phyloP scores from a whole-genome alignment of 2,888 invertebrate genomes.

The Erebia ligea region DNA sequence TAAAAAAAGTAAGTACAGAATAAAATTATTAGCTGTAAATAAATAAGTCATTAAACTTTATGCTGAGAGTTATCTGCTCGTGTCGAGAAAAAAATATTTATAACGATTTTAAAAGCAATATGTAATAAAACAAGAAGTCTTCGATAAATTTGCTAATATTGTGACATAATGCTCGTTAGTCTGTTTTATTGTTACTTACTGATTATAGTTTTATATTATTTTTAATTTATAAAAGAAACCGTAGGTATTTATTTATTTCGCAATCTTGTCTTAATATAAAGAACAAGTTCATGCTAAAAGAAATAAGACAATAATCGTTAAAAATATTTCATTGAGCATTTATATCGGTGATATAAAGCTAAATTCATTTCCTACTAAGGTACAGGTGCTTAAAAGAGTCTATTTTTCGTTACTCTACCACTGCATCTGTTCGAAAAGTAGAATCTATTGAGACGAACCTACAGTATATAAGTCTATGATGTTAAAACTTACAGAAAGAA shows the following conservation, averaged over 20 bases:
- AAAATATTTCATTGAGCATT: too few relatives aligned
- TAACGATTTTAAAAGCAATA: slow-evolving; percentile 34
- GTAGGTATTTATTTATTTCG: neutral
- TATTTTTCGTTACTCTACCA: neutral
- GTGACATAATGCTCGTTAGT: slow-evolving; percentile 36
- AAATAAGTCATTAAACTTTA: slow-evolving; percentile 41
- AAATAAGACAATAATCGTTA: neutral
- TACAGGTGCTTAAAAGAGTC: too few relatives aligned
- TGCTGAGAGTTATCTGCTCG: slow-evolving; percentile 33
- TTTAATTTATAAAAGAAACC: neutral
- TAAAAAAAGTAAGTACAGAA: slow-evolving; percentile 20
- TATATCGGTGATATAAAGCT: too few relatives aligned
- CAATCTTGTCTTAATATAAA: neutral
- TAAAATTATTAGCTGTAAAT: slow-evolving; percentile 30
- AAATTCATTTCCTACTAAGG: too few relatives aligned
- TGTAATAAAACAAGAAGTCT: slow-evolving; percentile 39
- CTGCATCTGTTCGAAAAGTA: neutral
- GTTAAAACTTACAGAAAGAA: too few relatives aligned
- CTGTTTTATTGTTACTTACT: slow-evolving; percentile 23
- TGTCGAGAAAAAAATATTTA: slow-evolving; percentile 39
- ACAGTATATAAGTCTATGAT: too few relatives aligned
- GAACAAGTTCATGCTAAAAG: neutral
- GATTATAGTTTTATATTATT: slow-evolving; percentile 9
- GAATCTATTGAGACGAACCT: neutral
- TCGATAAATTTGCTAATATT: slow-evolving; percentile 41